phyloP scores from a whole-genome alignment of 2,113 vertebrate species.

The Cygnus buccinator region DNA sequence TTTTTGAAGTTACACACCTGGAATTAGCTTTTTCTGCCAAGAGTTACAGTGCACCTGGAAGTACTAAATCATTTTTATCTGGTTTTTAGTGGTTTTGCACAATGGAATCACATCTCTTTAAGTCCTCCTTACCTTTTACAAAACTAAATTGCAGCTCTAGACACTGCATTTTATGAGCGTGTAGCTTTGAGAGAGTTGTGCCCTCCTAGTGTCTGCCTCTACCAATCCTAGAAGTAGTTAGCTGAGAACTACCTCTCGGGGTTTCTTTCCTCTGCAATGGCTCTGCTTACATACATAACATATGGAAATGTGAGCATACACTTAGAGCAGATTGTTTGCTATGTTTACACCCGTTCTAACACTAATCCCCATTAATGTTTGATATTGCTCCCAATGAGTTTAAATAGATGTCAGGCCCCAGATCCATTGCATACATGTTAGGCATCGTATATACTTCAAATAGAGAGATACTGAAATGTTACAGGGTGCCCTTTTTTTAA shows the following conservation, averaged over 20 bases:
- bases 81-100: conserved; percentile 64
- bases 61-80: conserved; percentile 80
- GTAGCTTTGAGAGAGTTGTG: conserved; percentile 18
- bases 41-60: conserved; percentile 78
- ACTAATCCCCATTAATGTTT: conserved; percentile 84
- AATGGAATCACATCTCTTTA: conserved; percentile 56
- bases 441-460: conserved; percentile 32
- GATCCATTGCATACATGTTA: conserved; percentile 63
- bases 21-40: conserved; percentile 79
- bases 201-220: conserved; percentile 31
- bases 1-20: conserved; percentile 78
- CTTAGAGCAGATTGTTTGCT: conserved; percentile 74
- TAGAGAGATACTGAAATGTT: neutral
- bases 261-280: conserved; percentile 61
- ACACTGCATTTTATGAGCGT: neutral
- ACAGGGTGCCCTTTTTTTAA: neutral
- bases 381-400: conserved; percentile 77
- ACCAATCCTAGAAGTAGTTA: conserved; percentile 2
- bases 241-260: conserved; percentile 45
- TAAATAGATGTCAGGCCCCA: conserved; percentile 74
- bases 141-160: conserved; percentile 30
- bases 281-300: conserved; percentile 76
- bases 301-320: conserved; percentile 79
- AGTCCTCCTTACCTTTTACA: conserved; percentile 52
- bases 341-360: conserved; percentile 83